Evolutionary conservation across 1,140 invertebrate species (phyloP).

Genomic region (Pollicipes pollicipes): DNA sequence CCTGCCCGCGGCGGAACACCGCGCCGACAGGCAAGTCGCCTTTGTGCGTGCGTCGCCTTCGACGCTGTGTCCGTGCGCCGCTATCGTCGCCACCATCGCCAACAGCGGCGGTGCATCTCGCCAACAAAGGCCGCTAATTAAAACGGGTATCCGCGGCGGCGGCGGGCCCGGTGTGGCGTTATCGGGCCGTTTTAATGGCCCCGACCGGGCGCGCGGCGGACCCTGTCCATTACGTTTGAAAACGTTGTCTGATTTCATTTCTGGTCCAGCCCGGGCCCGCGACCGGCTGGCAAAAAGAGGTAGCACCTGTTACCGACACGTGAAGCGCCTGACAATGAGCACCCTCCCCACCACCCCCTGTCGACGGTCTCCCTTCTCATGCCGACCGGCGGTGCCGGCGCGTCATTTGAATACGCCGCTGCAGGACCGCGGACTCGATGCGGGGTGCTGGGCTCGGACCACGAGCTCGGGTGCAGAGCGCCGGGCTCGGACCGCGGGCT

Average conservation of each 20-base stretch:
- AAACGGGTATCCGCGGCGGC: background rate
- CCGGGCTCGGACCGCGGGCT: too few relatives aligned
- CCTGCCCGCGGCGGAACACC: too few relatives aligned
- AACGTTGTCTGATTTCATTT: too few relatives aligned
- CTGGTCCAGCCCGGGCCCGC: too few relatives aligned
- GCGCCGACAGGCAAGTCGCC: too few relatives aligned
- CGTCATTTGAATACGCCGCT: too few relatives aligned
- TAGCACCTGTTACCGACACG: background rate
- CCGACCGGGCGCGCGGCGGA: too few relatives aligned
- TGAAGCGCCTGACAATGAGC: background rate
- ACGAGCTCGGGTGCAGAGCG: too few relatives aligned
- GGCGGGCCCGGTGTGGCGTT: background rate
- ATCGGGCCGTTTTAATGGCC: background rate
- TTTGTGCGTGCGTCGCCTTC: background rate
- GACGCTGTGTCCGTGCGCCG: background rate
- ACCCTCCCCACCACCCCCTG: background rate
- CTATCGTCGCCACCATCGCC: slow-evolving; percentile 1
- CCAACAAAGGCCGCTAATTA: background rate
- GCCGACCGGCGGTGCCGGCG: too few relatives aligned
- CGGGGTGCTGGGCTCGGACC: too few relatives aligned
- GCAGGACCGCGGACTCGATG: too few relatives aligned
- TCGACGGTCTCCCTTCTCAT: background rate
- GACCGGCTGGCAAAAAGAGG: background rate
- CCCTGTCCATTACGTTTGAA: background rate
- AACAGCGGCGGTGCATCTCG: background rate